Base-by-base conservation (phyloP, 2,113 vertebrate genomes). In the Climacteris rufus region DNA sequence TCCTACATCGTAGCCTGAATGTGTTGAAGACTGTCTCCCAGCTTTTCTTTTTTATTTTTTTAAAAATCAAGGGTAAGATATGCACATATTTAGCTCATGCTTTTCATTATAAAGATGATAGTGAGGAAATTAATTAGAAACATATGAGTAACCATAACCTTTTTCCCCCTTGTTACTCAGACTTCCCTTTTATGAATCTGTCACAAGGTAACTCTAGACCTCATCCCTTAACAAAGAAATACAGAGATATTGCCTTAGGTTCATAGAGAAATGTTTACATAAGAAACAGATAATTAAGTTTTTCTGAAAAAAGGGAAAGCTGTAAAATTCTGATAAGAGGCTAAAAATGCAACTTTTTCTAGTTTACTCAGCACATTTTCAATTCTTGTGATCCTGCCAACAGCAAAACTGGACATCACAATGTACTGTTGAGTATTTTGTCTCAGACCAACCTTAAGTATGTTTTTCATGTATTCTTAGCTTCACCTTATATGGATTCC, bases 121-220 rank as follows among this genome's bases (percentile, higher is more conserved):
- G 18, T 10, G 16, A 77, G 61, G 17, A 90, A 93, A 89, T 86
- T 79, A 95, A 94, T 96, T 94, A 83, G 59, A 94, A 96, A 80
- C 37, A 81, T 80, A 86, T 89, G 37, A 81, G 35, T 57, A 94
- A 68, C 16, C 15, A 23, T 57, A 54, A 39, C 66, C 66, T 71
- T 63, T 53, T 50, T 27, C 1, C 4, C 31, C 63, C 31, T 80
- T 74, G 87, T 50, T 33, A 61, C 31, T 87, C 5, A 4, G 22
- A 60, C 44, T 60, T 89, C 57, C 31, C 54, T 83, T 94, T 78
- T 44, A 80, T 84, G 85, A 94, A 79, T 50, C 39, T 60, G 61
- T 95, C 40, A 83, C 59, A 78, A 93, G 33, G 63, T 53, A 92
- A 72, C 52, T 94, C 21, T 72, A 59, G 35, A 75, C 45, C 31